phyloP scores from a whole-genome alignment of 2,888 invertebrate species.

The Pseudococcus longispinus region DNA sequence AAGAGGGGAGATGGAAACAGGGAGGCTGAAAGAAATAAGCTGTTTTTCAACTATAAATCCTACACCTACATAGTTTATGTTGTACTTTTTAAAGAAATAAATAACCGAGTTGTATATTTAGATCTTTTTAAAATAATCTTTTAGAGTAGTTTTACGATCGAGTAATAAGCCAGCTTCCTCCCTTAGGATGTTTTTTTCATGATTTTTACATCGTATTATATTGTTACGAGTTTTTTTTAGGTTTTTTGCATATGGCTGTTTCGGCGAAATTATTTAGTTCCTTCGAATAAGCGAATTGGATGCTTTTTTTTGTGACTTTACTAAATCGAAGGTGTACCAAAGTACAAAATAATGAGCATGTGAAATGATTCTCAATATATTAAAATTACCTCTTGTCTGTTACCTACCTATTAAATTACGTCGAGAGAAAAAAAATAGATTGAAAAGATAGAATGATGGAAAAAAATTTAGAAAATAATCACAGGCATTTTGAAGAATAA shows the following conservation, averaged over 20 bases:
- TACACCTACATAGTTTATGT: not conserved
- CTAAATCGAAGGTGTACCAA: too few species aligned
- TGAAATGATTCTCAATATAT: too few species aligned
- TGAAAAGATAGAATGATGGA: too few species aligned
- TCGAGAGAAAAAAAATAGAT: too few species aligned
- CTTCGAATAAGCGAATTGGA: not conserved
- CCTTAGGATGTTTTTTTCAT: not conserved
- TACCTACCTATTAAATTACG: too few species aligned
- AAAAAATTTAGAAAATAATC: too few species aligned
- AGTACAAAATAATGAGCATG: too few species aligned
- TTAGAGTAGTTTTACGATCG: not conserved
- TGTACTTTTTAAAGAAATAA: not conserved
- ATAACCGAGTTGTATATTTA: constrained; percentile 3
- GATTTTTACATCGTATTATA: not conserved
- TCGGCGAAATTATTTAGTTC: not conserved
- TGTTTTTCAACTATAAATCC: constrained; percentile 1
- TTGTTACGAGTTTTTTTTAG: not conserved
- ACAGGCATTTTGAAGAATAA: too few species aligned
- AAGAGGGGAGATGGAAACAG: not conserved
- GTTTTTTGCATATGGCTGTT: not conserved
- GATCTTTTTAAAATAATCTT: not conserved
- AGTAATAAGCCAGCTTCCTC: not conserved
- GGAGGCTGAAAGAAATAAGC: not conserved
- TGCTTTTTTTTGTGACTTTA: not conserved
- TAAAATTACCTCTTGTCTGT: too few species aligned